A percentile compares a stretch with the other conserved stretches of the same genome.
phyloP scores from a whole-genome alignment of 2,113 vertebrate genomes.

The Salvator merianae region DNA sequence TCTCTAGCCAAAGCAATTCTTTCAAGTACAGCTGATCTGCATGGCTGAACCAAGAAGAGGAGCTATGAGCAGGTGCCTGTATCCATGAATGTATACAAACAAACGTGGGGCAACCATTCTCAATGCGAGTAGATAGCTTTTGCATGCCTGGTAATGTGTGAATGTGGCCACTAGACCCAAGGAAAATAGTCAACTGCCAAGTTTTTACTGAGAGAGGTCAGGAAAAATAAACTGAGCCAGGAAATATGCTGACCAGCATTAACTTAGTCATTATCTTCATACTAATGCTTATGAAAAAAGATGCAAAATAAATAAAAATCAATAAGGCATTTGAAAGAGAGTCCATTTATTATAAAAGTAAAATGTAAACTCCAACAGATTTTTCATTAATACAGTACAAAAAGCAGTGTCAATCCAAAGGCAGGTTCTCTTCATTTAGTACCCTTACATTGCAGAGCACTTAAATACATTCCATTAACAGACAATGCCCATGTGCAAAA shows the following conservation, averaged over 20 bases:
- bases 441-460: conserved; percentile 5
- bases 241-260: background rate
- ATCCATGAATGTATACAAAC: too few relatives aligned
- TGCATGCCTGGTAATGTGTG: too few relatives aligned
- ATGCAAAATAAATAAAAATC: conserved; percentile 23
- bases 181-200: too few relatives aligned
- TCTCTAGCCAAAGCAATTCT: too few relatives aligned
- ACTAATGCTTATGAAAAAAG: conserved; percentile 2
- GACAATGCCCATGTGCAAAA: conserved; percentile 39
- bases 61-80: too few relatives aligned
- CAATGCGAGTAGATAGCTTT: background rate
- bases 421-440: conserved; percentile 22
- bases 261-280: background rate
- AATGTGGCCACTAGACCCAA: too few relatives aligned
- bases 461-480: background rate
- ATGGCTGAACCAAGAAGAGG: too few relatives aligned
- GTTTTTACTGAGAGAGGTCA: background rate
- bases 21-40: too few relatives aligned
- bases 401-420: conserved; percentile 45
- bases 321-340: conserved; percentile 61
- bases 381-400: conserved; percentile 52
- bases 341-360: conserved; percentile 76
- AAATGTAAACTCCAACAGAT: conserved; percentile 49
- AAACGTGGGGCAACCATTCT: background rate
- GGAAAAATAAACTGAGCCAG: background rate